Evolutionary conservation across 1,140 invertebrate species (phyloP).

Genomic region (Dufourea novaeangliae): DNA sequence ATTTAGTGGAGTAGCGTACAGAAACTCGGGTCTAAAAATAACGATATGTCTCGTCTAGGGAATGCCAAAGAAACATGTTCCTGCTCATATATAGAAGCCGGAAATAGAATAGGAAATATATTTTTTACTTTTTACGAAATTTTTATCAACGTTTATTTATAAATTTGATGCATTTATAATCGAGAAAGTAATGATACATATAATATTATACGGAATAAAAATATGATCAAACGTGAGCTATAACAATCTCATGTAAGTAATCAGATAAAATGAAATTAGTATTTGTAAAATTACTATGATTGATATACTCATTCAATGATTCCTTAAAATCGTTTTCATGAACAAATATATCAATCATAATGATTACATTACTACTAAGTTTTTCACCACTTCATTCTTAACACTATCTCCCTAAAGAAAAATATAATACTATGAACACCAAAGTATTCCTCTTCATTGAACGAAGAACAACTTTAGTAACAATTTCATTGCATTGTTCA

Average conservation of each 20-base stretch:
- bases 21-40: constrained; percentile 9
- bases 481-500: neutral
- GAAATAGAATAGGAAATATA: neutral
- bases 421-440: constrained; percentile 12
- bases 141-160: constrained; percentile 59
- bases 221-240: neutral
- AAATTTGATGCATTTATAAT: constrained; percentile 41
- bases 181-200: constrained; percentile 22
- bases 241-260: constrained; percentile 39
- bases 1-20: neutral
- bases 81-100: neutral
- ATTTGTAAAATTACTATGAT: constrained; percentile 15
- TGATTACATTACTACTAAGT: constrained; percentile 14
- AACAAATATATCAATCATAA: constrained; percentile 19
- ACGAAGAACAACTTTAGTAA: neutral
- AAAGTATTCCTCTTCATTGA: neutral
- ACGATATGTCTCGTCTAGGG: neutral
- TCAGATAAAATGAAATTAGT: constrained; percentile 14
- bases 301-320: neutral
- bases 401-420: constrained; percentile 10
- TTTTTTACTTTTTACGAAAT: neutral
- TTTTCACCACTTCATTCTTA: neutral
- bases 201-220: constrained; percentile 26
- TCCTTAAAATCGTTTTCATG: neutral
- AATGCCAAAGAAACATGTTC: neutral